phyloP scores from a whole-genome alignment of 2,888 invertebrate species.

The Nowickia ferox region DNA sequence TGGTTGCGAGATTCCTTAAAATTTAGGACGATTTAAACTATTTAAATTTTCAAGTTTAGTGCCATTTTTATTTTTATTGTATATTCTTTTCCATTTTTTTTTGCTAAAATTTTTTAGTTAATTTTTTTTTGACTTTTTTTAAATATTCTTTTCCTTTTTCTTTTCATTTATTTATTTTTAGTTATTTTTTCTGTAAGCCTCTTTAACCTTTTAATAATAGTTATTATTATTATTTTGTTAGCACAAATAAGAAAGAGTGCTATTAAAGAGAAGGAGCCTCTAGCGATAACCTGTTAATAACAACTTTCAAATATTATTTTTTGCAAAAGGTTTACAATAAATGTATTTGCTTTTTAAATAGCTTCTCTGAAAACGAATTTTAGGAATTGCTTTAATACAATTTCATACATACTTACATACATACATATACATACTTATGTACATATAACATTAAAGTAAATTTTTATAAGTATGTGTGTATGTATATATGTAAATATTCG shows the following conservation, averaged over 20 bases:
- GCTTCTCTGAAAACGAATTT: not conserved
- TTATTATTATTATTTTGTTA: no score
- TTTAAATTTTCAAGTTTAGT: constrained; percentile 25
- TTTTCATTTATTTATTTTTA: constrained; percentile 19
- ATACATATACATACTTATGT: not conserved
- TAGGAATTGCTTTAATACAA: no score
- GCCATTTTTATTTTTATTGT: constrained; percentile 23
- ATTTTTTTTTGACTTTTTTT: constrained; percentile 33
- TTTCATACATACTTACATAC: not conserved
- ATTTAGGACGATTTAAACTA: not conserved
- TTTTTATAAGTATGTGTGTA: not conserved
- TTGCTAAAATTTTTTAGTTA: no score
- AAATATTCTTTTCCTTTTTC: constrained; percentile 21
- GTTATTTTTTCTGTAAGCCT: not conserved
- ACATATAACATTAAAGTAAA: not conserved
- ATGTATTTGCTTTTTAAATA: constrained; percentile 69
- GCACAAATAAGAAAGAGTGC: no score
- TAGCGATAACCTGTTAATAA: not conserved
- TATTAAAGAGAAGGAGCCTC: no score
- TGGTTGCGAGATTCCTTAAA: constrained; percentile 25
- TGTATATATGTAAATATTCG: no score
- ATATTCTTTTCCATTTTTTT: constrained; percentile 18
- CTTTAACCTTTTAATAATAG: no score
- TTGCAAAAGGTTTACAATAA: constrained; percentile 13
- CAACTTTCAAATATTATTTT: not conserved